Evolutionary conservation across 2,888 invertebrate species (phyloP).

Genomic region (Baronia brevicornis): DNA sequence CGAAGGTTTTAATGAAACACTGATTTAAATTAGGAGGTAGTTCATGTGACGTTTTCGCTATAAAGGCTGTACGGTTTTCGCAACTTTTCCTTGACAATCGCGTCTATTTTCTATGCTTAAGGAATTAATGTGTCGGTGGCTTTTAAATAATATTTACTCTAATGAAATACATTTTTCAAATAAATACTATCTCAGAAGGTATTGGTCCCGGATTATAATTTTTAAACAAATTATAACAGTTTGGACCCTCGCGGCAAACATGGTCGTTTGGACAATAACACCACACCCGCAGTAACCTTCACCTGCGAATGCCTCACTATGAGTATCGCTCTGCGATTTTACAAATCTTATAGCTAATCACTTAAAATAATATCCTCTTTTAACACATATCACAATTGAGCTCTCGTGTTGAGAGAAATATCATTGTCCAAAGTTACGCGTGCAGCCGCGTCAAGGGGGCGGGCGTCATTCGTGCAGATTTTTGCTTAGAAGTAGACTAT

Average conservation of each 20-base stretch:
- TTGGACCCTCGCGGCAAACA: conserved; percentile 72
- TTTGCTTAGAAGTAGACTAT: conserved; percentile 90
- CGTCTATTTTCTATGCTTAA: conserved; percentile 74
- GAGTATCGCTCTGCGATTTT: conserved; percentile 71
- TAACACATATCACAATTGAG: conserved; percentile 74
- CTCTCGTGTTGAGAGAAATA: conserved; percentile 62
- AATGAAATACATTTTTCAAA: conserved; percentile 73
- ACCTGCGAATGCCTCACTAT: conserved; percentile 53
- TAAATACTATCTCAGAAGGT: conserved; percentile 76
- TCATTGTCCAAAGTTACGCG: conserved; percentile 62
- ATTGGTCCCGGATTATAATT: conserved; percentile 76
- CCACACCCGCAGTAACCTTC: conserved; percentile 49
- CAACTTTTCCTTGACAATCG: conserved; percentile 66
- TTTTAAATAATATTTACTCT: conserved; percentile 71
- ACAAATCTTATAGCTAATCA: conserved; percentile 52
- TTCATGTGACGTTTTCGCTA: conserved; percentile 48
- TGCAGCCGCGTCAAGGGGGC: conserved; percentile 46
- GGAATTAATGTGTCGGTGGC: conserved; percentile 76
- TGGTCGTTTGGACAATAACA: conserved; percentile 48
- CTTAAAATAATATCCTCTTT: conserved; percentile 60
- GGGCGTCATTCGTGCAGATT: conserved; percentile 84
- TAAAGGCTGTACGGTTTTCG: conserved; percentile 47
- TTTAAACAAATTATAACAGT: conserved; percentile 76
- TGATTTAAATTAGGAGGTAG: conserved; percentile 73
- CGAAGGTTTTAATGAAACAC: conserved; percentile 49